Base-by-base conservation (phyloP, 37 sponge, comb jelly and placozoan genomes). In the Spongilla lacustris region DNA sequence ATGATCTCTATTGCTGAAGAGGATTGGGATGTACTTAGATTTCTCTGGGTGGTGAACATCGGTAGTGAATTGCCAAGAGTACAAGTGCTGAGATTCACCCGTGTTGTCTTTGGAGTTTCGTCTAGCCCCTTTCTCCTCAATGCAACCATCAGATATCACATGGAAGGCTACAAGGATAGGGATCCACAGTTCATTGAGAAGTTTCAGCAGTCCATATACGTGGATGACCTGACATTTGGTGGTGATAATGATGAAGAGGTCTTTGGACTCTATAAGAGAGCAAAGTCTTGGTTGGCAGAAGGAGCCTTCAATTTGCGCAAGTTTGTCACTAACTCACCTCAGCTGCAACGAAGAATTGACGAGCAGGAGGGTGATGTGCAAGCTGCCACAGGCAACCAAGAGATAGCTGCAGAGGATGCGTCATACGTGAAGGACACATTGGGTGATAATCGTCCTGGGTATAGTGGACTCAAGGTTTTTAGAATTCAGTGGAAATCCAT, bases 261-360 rank as follows among this genome's bases (percentile, higher is more conserved):
- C 2, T 78, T 46, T 78, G 46, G 36, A 49, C 79, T 78, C 9
- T 78, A 78, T n/a, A 23, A 29, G 37, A 35, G 23, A 36, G 35
- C 79, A 22, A 78, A 30, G 5, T 4, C 28, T 24, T 24, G 35
- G 23, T 37, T 78, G 46, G 49, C 49, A 25, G 79, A 78, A 25
- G 79, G 50, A 19, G 48, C 48, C 4, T 78, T 78, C 50, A 36
- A 46, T 29, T 26, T 78, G 19, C 35, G 50, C 3, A 78, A 78
- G 46, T 78, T 78, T 78, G 79, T 78, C 46, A 78, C 79, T 4
- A 78, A 78, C 79, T 78, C 79, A 35, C n/a, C 76, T 6, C 6
- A 41, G 41, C 41, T 41, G 6, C 41, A 41, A 41, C 6, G 41
- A 41, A 41, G 41, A 6, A 41, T 6, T 9, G 41, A 41, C 41